Evolutionary conservation across 2,888 invertebrate genomes (phyloP), one percentile per base, ranked within the genome.

Genomic region (Drosophila atripex): DNA sequence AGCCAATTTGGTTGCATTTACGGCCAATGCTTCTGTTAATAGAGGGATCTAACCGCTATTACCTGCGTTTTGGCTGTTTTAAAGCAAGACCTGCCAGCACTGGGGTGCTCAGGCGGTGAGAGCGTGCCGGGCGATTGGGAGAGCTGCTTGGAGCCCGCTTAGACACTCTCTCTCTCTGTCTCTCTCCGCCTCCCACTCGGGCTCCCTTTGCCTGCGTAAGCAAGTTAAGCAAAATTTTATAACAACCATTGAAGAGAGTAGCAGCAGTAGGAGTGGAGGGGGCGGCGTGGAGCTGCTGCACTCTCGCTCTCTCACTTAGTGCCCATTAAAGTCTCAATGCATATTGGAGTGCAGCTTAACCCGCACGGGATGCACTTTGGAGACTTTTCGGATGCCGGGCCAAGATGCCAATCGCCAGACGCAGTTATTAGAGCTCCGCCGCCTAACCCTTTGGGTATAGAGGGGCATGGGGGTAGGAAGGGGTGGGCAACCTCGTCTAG

Each of bases 151-250:
- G 49, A 49, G 49, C 55, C 43, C 18, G 43, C 53, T 28, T 21
- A 23, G 16, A 18, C 41, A 12, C 59, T 46, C 43, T 16, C 59
- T 46, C 43, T 28, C 16, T 41, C 41, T 41, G n/a, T n/a, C n/a
- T n/a, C n/a, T n/a, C n/a, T n/a, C 16, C 16, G 8, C 3, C 2
- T 41, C 14, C 14, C 59, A 45, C 59, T 45, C 25, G 18, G 14
- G 9, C 35, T 45, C 12, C 12, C 56, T 38, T 28, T 60, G 59
- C 46, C 49, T 25, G 60, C 59, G 60, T 35, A 60, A 50, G 61
- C 63, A 60, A 60, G 46, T 39, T 63, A 28, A 45, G 52, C 39
- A 16, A 61, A 61, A 51, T 61, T 57, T 47, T 57, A 60, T 47
- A 47, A 57, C 8, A 28, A 2, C 45, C 35, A 35, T 4, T 21